Percentiles rank a stretch among this genome's conserved stretches.
phyloP scores from a whole-genome alignment of 2,888 invertebrate species.

The Terebella lapidaria region DNA sequence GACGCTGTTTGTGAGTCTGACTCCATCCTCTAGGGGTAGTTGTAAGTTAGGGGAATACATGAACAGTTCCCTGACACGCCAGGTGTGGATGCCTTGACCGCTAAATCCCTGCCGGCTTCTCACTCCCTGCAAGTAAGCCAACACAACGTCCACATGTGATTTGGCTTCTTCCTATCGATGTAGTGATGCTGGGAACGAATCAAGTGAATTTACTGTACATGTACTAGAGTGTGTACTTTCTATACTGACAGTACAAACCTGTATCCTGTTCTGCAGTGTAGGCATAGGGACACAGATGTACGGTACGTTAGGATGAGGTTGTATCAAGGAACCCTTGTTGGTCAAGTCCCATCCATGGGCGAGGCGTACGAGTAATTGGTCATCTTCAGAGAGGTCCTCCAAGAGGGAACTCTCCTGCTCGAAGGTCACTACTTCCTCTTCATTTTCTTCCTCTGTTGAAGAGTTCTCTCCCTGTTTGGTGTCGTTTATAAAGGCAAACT shows the following conservation, averaged over 20 bases:
- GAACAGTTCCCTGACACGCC: conserved; percentile 3
- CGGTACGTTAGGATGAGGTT: conserved; percentile 13
- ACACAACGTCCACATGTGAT: background rate
- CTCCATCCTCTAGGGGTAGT: conserved; percentile 1
- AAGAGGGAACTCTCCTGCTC: no score
- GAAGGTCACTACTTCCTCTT: no score
- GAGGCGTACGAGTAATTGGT: conserved; percentile 9
- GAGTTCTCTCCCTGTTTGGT: no score
- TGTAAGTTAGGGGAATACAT: background rate
- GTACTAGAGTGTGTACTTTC: background rate
- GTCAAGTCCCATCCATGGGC: conserved; percentile 18
- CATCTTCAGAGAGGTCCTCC: conserved; percentile 9
- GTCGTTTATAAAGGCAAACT: no score
- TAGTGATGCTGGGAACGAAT: background rate
- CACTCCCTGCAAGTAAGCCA: background rate
- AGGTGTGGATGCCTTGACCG: conserved; percentile 3
- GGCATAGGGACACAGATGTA: conserved; percentile 10
- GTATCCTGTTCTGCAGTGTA: conserved; percentile 7
- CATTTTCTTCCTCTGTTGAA: no score
- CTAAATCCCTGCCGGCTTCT: conserved; percentile 2
- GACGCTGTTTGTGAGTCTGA: background rate
- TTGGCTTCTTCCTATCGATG: background rate
- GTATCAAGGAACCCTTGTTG: conserved; percentile 8
- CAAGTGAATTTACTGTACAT: background rate
- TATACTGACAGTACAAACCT: no score